Evolutionary conservation across 2,113 vertebrate species (phyloP), one percentile per base, ranked within the genome.

Genomic region (Scolopax mira): DNA sequence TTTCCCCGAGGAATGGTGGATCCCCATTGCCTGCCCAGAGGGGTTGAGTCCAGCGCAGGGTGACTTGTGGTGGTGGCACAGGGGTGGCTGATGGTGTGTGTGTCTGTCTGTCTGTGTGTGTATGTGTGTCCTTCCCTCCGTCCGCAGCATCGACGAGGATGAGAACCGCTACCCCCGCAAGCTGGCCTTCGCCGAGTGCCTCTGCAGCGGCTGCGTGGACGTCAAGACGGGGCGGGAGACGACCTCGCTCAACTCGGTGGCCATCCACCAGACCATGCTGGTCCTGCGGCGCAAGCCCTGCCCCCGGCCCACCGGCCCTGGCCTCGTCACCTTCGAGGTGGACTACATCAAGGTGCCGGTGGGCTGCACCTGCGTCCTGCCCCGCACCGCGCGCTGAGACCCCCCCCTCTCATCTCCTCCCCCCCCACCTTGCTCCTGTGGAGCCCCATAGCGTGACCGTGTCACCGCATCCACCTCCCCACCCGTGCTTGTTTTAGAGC

Each of bases 181-280:
- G 54, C 95, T 99, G 49, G 95, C 97, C 3, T 97, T 98, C 10
- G 99, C 99, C 0, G 79, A 98, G 85, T 99, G 99, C 64, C 98
- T 99, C 54, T 99, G 99, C 84, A 25, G 60, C 0, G 98, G 99
- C 21, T 99, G 99, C 94, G 97, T 99, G 75, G 96, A 98, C 3
- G 46, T 87, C 35, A 96, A 90, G 46, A 69, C 84, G 0, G 98
- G 98, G 1, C 78, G 51, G 1, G 98, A 99, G 93, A 98, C 95
- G 0, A 30, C 70, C 0, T 71, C 97, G 5, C 98, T 99, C 95
- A 98, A 98, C 96, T 99, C 99, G 0, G 93, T 97, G 11, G 64
- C 58, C 1, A 79, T 99, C 33, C 7, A 13, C 18, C 98, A 99
- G 97, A 98, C 51, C 48, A 93, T 96, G 70, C 70, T 98, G 91